Evolutionary conservation across 2,113 vertebrate species (phyloP).

Genomic region (Python bivittatus): DNA sequence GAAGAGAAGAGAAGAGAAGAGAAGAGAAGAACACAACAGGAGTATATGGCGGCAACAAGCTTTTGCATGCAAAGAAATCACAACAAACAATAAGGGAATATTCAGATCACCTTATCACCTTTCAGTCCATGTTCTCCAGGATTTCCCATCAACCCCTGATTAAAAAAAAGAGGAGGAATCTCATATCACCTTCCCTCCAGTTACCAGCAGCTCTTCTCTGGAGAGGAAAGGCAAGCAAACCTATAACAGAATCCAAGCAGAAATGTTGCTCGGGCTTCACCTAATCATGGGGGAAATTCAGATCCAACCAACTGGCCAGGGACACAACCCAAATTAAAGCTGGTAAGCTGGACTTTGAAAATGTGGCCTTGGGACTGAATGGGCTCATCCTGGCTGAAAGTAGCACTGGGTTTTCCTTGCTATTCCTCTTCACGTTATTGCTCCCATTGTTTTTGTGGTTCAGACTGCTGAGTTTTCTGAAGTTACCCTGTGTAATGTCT

Average conservation of each 20-base stretch:
- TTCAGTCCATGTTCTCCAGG: conserved; percentile 99
- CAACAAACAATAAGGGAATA: conserved; percentile 96
- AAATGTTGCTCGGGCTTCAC: not conserved
- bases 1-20: not conserved
- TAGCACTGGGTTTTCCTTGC: not conserved
- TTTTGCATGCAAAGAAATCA: conserved; percentile 76
- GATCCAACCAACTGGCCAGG: not conserved
- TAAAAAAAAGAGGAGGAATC: conserved; percentile 9
- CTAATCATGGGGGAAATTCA: not conserved
- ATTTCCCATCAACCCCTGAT: conserved; percentile 95
- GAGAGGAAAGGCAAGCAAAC: not conserved
- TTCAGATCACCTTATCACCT: conserved; percentile 99
- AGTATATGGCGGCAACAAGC: not conserved
- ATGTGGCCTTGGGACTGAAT: not conserved
- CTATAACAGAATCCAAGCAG: not conserved
- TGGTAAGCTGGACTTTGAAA: not conserved
- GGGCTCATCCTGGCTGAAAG: not conserved
- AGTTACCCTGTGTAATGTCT: not conserved
- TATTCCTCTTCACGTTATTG: not conserved
- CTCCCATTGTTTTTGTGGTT: not conserved
- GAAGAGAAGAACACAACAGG: not conserved
- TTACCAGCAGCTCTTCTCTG: not conserved
- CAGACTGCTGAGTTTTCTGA: not conserved
- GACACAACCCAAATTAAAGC: not conserved
- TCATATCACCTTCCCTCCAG: not conserved